A percentile compares a stretch with the other conserved stretches of the same genome.
phyloP scores from a whole-genome alignment of 2,113 vertebrate species.

The Phoxinus phoxinus region DNA sequence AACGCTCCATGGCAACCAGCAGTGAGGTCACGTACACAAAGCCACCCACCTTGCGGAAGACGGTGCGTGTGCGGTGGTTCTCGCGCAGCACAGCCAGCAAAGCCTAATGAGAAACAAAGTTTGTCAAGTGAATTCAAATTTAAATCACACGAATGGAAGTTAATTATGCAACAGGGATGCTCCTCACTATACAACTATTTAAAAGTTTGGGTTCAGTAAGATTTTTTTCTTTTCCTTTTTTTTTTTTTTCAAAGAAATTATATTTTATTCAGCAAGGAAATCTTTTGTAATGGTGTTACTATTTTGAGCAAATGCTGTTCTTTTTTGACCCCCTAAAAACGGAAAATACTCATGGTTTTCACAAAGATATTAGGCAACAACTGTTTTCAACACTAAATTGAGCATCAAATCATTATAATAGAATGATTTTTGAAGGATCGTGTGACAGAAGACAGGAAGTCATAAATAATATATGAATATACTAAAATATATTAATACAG shows the following conservation, averaged over 20 bases:
- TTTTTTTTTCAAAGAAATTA: background rate
- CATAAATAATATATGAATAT: no score
- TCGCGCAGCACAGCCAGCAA: conserved; percentile 88
- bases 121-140: background rate
- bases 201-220: background rate
- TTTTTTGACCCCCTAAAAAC: no score
- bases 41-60: conserved; percentile 96
- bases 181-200: background rate
- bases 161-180: background rate
- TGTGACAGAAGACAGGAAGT: no score
- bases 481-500: no score
- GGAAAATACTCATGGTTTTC: no score
- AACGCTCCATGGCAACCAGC: conserved; percentile 95
- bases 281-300: no score
- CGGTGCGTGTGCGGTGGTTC: conserved; percentile 95
- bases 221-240: background rate
- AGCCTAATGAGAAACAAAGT: conserved; percentile 74
- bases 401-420: no score
- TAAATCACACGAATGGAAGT: background rate
- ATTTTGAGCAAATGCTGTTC: no score
- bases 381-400: no score
- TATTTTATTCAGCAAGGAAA: background rate
- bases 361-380: no score
- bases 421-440: no score
- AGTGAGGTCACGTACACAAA: conserved; percentile 97